A percentile compares a stretch with the other conserved stretches of the same genome.
These are phyloP conservation scores for Eretmocerus hayati DNA, from an alignment of 2,888 invertebrate genomes.

Conservation along the genomic window DNA sequence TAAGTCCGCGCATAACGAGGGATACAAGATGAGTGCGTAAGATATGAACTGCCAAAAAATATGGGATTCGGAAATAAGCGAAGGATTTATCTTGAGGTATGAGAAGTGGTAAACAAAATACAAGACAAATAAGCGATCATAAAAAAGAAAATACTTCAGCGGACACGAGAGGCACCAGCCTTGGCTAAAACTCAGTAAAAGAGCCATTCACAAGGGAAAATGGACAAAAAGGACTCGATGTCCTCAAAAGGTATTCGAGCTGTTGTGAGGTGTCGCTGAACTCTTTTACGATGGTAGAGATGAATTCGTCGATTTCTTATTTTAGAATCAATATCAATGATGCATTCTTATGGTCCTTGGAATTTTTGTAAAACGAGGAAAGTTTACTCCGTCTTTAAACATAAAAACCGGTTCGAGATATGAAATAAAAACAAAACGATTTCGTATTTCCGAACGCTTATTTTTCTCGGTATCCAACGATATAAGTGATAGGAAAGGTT, in stretches of 20 bases:
- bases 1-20: neutral
- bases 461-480: too few relatives aligned
- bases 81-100: too few relatives aligned
- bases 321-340: too few relatives aligned
- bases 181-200: slow-evolving; percentile 18
- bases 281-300: neutral
- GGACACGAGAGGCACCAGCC: slow-evolving; percentile 5
- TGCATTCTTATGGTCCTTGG: neutral
- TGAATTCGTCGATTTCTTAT: too few relatives aligned
- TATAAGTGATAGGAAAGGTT: too few relatives aligned
- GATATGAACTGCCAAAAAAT: too few relatives aligned
- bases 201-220: slow-evolving; percentile 8
- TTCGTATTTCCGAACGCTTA: too few relatives aligned
- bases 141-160: neutral
- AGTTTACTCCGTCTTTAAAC: neutral
- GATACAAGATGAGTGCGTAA: neutral
- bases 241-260: slow-evolving; percentile 22
- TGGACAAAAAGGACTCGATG: slow-evolving; percentile 21
- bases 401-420: neutral
- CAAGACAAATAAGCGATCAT: too few relatives aligned
- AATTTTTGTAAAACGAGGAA: neutral
- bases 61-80: too few relatives aligned
- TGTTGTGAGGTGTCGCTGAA: slow-evolving; percentile 13
- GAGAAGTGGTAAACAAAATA: too few relatives aligned
- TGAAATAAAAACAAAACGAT: neutral